phyloP scores from a whole-genome alignment of 2,797 vertebrate species.

The Hybognathus amarus region DNA sequence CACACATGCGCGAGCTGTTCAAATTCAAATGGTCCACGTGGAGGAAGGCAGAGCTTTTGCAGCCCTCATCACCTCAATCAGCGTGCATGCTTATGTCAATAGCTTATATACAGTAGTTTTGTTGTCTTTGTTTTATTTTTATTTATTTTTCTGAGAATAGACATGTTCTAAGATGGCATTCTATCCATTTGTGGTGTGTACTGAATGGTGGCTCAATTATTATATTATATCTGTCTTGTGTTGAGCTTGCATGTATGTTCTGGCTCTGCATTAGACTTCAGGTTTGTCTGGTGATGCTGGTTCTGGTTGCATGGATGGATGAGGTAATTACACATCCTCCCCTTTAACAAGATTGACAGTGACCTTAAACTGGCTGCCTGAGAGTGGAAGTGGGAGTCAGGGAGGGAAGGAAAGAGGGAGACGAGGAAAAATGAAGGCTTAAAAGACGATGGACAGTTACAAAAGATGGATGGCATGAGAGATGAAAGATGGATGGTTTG shows the following conservation, averaged over 20 bases:
- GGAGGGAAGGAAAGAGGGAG: conserved; percentile 41
- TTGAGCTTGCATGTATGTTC: background rate
- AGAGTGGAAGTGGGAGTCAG: conserved; percentile 27
- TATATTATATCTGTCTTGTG: background rate
- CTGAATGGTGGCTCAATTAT: background rate
- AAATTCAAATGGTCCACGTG: no score
- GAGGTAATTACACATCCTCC: conserved; percentile 55
- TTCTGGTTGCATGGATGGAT: conserved; percentile 45
- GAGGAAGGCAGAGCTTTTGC: no score
- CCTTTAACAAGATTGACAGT: conserved; percentile 54
- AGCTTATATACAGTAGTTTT: no score
- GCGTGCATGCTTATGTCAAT: no score
- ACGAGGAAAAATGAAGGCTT: conserved; percentile 43
- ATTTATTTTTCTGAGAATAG: no score
- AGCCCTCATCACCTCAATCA: no score
- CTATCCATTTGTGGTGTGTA: no score
- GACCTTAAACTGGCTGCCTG: conserved; percentile 49
- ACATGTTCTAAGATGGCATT: no score
- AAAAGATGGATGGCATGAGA: conserved; percentile 42
- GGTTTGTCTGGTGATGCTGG: conserved; percentile 16
- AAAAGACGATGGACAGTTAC: conserved; percentile 56
- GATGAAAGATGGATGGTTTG: conserved; percentile 34
- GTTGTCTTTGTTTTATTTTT: no score
- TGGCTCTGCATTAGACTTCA: background rate
- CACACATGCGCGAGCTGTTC: no score